These are phyloP conservation scores for Boleophthalmus pectinirostris DNA, from an alignment of 2,113 vertebrate genomes.

Conservation along the genomic window DNA sequence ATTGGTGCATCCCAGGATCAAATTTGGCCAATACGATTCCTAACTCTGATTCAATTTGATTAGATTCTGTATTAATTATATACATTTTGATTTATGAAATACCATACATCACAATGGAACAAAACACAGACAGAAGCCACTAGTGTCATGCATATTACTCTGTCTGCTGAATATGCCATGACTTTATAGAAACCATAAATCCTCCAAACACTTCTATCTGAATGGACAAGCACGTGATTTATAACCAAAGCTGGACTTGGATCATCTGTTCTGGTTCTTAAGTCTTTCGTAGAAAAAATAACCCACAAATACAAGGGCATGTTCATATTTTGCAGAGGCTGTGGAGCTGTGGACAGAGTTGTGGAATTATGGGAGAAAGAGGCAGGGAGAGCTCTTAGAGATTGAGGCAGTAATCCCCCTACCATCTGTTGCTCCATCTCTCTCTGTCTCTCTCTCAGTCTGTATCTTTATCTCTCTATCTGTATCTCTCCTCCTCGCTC, in stretches of 20 bases:
- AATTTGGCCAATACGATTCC: too few relatives aligned
- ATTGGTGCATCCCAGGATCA: too few relatives aligned
- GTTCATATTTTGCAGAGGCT: background rate
- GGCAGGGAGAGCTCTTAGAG: conserved; percentile 59
- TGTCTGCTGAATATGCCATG: background rate
- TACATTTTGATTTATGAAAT: too few relatives aligned
- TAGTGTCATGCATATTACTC: too few relatives aligned
- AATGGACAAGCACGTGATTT: background rate
- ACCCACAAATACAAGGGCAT: background rate
- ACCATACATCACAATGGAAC: too few relatives aligned
- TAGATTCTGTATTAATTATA: too few relatives aligned
- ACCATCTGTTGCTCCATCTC: conserved; percentile 75
- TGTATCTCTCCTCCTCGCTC: background rate
- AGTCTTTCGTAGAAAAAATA: background rate
- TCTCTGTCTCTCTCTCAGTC: conserved; percentile 13
- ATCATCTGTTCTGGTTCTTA: background rate
- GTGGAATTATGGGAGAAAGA: conserved; percentile 59
- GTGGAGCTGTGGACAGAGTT: conserved; percentile 19
- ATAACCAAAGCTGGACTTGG: background rate
- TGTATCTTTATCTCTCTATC: conserved; percentile 4
- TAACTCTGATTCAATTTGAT: too few relatives aligned
- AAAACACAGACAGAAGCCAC: too few relatives aligned
- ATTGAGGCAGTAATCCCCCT: conserved; percentile 75
- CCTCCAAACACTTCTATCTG: background rate
- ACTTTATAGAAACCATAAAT: background rate